A percentile compares a stretch with the other conserved stretches of the same genome.
Conservation (phyloP, 1,140 invertebrate species). For the Cylas formicarius region DNA sequence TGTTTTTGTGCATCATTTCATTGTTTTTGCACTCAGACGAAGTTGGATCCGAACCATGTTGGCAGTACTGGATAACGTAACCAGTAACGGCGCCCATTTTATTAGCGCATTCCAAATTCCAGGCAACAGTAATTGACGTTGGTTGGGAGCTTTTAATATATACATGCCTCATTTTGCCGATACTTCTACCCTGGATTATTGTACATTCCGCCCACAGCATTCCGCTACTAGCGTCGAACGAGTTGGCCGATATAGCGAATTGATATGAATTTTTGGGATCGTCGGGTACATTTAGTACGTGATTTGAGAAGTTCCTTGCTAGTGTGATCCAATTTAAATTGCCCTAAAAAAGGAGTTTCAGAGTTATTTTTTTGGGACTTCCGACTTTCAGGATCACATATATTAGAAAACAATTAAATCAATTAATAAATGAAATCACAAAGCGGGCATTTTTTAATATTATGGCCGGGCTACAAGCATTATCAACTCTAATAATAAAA, state of each 20-base stretch:
- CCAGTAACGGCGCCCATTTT: constrained; percentile 35
- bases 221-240: constrained; percentile 55
- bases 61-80: constrained; percentile 15
- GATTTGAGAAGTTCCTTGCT: constrained; percentile 45
- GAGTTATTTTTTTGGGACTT: constrained; percentile 8
- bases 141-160: constrained; percentile 49
- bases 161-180: constrained; percentile 51
- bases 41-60: too few species aligned
- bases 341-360: constrained; percentile 37
- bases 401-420: too few species aligned
- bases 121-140: constrained; percentile 54
- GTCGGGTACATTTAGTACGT: constrained; percentile 34
- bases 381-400: too few species aligned
- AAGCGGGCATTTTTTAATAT: too few species aligned
- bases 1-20: not conserved
- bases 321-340: constrained; percentile 52
- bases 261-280: constrained; percentile 49
- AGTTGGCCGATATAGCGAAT: constrained; percentile 68
- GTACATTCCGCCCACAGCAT: constrained; percentile 73
- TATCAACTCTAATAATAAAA: too few species aligned
- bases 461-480: too few species aligned
- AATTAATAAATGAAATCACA: too few species aligned
- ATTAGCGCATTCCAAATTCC: constrained; percentile 61
- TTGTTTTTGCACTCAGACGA: constrained; percentile 37
- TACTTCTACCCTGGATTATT: constrained; percentile 58